Conservation (phyloP, 2,888 invertebrate species). For the Tenthredo livida region DNA sequence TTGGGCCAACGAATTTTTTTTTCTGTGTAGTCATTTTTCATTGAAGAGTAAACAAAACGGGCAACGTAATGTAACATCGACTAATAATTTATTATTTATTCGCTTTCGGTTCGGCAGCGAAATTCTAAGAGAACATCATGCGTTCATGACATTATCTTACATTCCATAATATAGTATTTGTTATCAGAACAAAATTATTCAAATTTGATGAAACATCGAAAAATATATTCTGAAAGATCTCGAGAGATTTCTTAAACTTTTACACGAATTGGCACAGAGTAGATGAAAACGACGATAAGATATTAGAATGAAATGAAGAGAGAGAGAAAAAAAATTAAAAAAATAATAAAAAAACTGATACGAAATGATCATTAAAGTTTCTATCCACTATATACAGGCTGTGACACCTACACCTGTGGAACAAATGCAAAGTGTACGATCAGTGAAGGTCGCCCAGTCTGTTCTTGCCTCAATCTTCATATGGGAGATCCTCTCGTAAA, state of each 20-base stretch:
- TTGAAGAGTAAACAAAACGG: background rate
- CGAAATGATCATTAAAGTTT: slow-evolving; percentile 1
- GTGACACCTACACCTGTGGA: slow-evolving; percentile 75
- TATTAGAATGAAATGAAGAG: background rate
- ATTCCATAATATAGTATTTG: background rate
- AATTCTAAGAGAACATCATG: background rate
- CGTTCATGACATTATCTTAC: slow-evolving; percentile 16
- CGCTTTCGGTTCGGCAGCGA: background rate
- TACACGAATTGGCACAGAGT: background rate
- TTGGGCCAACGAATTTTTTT: too few relatives aligned
- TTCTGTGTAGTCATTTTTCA: background rate
- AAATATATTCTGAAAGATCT: background rate
- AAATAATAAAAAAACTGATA: background rate
- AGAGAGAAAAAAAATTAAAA: too few relatives aligned
- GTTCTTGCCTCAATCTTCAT: slow-evolving; percentile 89
- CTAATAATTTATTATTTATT: background rate
- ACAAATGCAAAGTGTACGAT: slow-evolving; percentile 76
- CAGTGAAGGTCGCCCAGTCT: slow-evolving; percentile 87
- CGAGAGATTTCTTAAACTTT: background rate
- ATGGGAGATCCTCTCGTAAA: slow-evolving; percentile 88
- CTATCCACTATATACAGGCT: slow-evolving; percentile 59
- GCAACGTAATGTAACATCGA: background rate
- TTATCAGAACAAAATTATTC: background rate
- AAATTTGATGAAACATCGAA: background rate
- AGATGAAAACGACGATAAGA: background rate